Conservation (phyloP, 1,140 invertebrate genomes). For the Temnothorax longispinosus region DNA sequence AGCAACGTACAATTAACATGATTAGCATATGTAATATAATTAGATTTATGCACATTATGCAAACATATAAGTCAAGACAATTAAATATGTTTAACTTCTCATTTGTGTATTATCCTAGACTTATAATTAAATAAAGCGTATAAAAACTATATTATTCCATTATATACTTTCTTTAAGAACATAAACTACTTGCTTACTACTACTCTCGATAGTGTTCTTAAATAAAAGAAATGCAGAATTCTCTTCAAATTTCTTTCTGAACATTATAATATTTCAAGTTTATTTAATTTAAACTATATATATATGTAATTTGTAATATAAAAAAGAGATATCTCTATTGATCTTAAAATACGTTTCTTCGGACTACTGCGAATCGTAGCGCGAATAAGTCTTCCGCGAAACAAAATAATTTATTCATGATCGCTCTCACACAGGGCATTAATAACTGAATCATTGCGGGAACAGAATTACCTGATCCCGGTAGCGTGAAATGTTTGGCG, state of each 20-base stretch:
- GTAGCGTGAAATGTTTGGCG: not conserved
- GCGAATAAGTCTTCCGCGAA: not conserved
- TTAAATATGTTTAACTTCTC: not conserved
- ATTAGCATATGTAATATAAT: not conserved
- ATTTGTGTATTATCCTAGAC: not conserved
- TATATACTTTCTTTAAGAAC: not conserved
- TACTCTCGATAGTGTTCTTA: not conserved
- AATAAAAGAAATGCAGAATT: not conserved
- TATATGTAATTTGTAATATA: not conserved
- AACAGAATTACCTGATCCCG: not conserved
- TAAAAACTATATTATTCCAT: not conserved
- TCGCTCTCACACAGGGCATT: not conserved
- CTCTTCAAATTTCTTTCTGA: not conserved
- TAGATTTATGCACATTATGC: not conserved
- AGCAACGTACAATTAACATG: not conserved
- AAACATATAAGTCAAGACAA: not conserved
- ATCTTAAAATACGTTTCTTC: not conserved
- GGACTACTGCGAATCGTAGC: not conserved
- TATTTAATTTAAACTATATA: not conserved
- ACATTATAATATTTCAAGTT: not conserved
- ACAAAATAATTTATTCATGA: slow-evolving; percentile 12
- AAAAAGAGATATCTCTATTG: not conserved
- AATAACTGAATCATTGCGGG: not conserved
- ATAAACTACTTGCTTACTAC: not conserved
- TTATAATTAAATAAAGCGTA: not conserved